Conservation (phyloP, 2,888 invertebrate species). For the Scaptomyza parva region DNA sequence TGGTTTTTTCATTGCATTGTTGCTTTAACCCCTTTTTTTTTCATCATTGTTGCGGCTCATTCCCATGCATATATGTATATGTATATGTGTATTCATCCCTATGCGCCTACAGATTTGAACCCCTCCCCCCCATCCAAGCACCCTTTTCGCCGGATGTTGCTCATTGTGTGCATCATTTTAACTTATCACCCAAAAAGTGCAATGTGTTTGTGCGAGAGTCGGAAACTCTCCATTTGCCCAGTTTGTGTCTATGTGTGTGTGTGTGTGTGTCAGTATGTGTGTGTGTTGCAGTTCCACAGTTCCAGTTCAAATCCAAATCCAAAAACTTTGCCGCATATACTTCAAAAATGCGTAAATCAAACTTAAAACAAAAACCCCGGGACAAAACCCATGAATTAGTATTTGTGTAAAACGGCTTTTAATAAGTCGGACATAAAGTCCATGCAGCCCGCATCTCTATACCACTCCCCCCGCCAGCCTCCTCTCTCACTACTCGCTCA, state of each 20-base stretch:
- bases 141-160: conserved; percentile 51
- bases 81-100: background rate
- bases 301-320: conserved; percentile 1
- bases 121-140: conserved; percentile 2
- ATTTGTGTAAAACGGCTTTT: conserved; percentile 64
- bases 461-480: background rate
- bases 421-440: conserved; percentile 47
- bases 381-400: conserved; percentile 52
- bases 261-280: too few species aligned
- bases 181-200: conserved; percentile 60
- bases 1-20: conserved; percentile 19
- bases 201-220: conserved; percentile 23
- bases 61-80: background rate
- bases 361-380: conserved; percentile 53
- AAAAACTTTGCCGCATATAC: conserved; percentile 31
- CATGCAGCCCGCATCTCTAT: conserved; percentile 43
- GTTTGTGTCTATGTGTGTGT: too few species aligned
- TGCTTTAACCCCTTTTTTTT: conserved; percentile 14
- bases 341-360: conserved; percentile 72
- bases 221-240: conserved; percentile 63
- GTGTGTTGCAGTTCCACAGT: too few species aligned
- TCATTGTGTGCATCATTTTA: conserved; percentile 69
- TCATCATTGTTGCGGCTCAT: conserved; percentile 1
- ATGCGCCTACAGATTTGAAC: background rate
- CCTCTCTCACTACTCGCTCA: too few species aligned